Conservation (phyloP, 2,797 vertebrate species). For the Coracias cyanogaster region DNA sequence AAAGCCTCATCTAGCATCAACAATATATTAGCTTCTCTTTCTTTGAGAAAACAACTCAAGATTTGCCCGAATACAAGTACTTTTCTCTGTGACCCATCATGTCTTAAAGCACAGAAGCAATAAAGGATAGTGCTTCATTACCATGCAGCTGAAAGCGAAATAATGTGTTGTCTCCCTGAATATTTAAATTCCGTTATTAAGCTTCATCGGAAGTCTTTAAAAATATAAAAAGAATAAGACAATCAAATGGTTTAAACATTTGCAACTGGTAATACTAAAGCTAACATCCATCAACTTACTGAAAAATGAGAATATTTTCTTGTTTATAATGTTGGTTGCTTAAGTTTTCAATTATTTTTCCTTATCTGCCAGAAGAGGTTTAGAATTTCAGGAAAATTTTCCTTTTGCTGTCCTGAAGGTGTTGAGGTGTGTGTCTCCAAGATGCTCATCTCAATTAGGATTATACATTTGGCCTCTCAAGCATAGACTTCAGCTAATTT, state of each 20-base stretch:
- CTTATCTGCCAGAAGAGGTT: not conserved
- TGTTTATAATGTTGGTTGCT: not conserved
- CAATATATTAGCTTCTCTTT: not conserved
- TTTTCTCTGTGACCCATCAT: not conserved
- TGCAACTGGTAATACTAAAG: not conserved
- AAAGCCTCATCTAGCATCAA: not conserved
- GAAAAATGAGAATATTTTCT: not conserved
- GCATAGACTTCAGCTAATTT: not conserved
- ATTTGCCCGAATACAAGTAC: not conserved
- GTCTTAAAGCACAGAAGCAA: not conserved
- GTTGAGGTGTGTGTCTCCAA: not conserved
- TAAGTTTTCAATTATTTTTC: not conserved
- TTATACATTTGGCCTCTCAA: not conserved
- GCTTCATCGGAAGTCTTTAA: not conserved
- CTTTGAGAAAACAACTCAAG: not conserved
- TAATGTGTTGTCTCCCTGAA: not conserved
- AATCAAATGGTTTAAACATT: not conserved
- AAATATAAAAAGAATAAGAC: not conserved
- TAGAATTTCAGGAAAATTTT: not conserved
- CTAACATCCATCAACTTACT: not conserved
- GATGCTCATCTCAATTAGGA: not conserved
- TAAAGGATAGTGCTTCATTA: not conserved
- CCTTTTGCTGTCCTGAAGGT: not conserved
- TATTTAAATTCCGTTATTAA: not conserved
- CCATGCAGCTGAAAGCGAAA: not conserved